Evolutionary conservation across 2,888 invertebrate genomes (phyloP).

Genomic region (Morpho achilles): DNA sequence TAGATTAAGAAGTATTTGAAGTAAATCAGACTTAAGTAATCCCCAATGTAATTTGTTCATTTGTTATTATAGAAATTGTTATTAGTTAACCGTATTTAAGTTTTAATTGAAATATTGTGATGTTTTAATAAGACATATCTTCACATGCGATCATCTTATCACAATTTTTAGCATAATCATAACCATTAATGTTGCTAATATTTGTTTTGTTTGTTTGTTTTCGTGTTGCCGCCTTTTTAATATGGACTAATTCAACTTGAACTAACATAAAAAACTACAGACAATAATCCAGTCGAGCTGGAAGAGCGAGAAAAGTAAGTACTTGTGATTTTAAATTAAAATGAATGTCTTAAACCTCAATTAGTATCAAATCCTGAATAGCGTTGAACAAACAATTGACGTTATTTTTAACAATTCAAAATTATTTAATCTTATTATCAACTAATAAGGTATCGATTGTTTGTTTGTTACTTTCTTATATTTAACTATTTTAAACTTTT

Average conservation of each 20-base stretch:
- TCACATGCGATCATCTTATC: too few relatives aligned
- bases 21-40: too few relatives aligned
- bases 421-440: background rate
- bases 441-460: too few relatives aligned
- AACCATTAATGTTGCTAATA: conserved; percentile 25
- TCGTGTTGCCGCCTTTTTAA: conserved; percentile 73
- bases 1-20: too few relatives aligned
- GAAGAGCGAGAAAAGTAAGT: conserved; percentile 94
- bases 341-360: background rate
- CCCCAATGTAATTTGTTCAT: too few relatives aligned
- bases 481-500: background rate
- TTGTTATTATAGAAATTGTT: too few relatives aligned
- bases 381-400: too few relatives aligned
- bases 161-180: background rate
- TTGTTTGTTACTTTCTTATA: background rate
- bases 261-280: conserved; percentile 70
- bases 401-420: background rate
- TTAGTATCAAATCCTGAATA: background rate
- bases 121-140: too few relatives aligned
- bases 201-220: conserved; percentile 57
- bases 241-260: conserved; percentile 38
- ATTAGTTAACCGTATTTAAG: too few relatives aligned
- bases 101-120: too few relatives aligned
- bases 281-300: conserved; percentile 89
- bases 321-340: conserved; percentile 28